Evolutionary conservation across 2,888 invertebrate species (phyloP), one percentile per base, ranked within the genome.

Genomic region (Deilephila elpenor): DNA sequence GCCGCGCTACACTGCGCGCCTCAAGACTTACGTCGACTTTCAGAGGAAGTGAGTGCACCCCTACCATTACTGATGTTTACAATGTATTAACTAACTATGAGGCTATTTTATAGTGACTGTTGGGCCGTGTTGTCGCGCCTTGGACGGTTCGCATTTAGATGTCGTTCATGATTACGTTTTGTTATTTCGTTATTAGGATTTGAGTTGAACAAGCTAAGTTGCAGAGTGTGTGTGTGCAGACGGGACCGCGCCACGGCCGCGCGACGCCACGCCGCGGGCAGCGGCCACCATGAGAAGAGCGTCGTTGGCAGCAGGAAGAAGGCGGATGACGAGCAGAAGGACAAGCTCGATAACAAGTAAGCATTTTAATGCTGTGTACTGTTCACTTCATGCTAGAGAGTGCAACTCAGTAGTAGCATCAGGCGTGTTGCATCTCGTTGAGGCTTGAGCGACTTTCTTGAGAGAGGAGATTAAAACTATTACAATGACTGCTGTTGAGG

Each of bases 1-100:
- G 17, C 88, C 89, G 6, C 84, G 86, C 2, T 91, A 91, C 80
- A 82, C 87, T 62, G 86, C 88, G 2, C 78, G 85, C 8, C 79
- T 91, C 25, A 88, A 86, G 77, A 85, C 84, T 37, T 87, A 86
- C 72, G 84, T 85, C 3, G 86, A 87, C 53, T 75, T 91, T 3
- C 85, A 89, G 70, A 82, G 86, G 6, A 91, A 90, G 91, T 91
- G 61, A 81, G 85, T 77, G 19, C 74, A 17, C 44, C 14, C 14
- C 14, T 14, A 44, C 14, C 14, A 37, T 37, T 8, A 37, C 37
- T 1, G 37, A 37, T 7, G 37, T 37, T 37, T 11, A 37, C 8
- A 37, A 3, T 37, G 8, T 37, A 37, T 11, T 37, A 11, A 32
- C 11, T 44, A 11, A 2, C 11, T 44, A 44, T 11, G 44, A 44